Conservation (phyloP, 2,797 vertebrate species). For the Parotocinclus haroldoi region DNA sequence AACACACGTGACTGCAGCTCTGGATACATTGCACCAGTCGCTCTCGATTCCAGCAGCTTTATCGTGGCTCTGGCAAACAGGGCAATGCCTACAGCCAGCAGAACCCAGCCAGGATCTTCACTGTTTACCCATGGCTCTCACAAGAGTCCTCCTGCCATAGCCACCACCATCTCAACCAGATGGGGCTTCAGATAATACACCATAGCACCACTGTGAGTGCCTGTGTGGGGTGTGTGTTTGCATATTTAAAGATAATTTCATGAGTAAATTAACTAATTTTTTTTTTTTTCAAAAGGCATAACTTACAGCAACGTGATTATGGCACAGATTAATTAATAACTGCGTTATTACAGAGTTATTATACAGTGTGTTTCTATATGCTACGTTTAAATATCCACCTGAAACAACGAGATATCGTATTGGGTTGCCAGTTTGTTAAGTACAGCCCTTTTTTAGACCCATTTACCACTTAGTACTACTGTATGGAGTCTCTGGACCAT, state of each 20-base stretch:
- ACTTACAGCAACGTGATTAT: constrained; percentile 77
- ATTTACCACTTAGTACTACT: no score
- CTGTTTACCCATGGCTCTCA: constrained; percentile 71
- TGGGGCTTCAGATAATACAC: constrained; percentile 70
- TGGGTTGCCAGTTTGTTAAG: no score
- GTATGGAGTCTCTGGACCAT: no score
- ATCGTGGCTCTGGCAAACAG: constrained; percentile 55
- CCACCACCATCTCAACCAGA: constrained; percentile 76
- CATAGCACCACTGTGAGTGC: constrained; percentile 63
- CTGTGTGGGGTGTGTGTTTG: constrained; percentile 43
- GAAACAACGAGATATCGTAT: no score
- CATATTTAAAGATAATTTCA: constrained; percentile 76
- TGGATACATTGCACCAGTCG: constrained; percentile 44
- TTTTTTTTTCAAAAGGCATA: constrained; percentile 43
- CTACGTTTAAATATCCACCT: no score
- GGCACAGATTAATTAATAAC: constrained; percentile 71
- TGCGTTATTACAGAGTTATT: no score
- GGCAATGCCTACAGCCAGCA: constrained; percentile 63
- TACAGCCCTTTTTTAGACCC: no score
- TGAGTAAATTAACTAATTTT: constrained; percentile 76
- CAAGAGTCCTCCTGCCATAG: constrained; percentile 72
- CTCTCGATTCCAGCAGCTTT: constrained; percentile 52
- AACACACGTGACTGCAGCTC: constrained; percentile 49
- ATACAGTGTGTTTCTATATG: no score
- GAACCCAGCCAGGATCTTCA: constrained; percentile 72